Percentiles rank a stretch among this genome's conserved stretches.
phyloP scores from a whole-genome alignment of 2,888 invertebrate species.

The Calameuta filiformis region DNA sequence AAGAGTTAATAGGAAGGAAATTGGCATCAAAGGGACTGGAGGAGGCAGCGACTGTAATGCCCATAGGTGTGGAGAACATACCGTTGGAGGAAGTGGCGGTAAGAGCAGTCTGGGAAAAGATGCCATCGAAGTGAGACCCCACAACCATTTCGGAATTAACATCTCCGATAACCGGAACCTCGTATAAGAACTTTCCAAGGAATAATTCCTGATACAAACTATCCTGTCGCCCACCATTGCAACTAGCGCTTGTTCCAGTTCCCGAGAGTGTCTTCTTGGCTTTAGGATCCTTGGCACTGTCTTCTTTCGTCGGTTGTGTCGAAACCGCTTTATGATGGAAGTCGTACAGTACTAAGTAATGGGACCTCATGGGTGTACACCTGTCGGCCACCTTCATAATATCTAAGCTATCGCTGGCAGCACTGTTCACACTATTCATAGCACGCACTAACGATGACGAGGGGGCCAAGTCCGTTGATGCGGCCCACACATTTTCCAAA shows the following conservation, averaged over 20 bases:
- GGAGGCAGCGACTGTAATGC: slow-evolving; percentile 40
- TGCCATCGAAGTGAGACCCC: slow-evolving; percentile 53
- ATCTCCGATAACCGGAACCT: slow-evolving; percentile 63
- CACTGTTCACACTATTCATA: slow-evolving; percentile 83
- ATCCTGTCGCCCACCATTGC: slow-evolving; percentile 62
- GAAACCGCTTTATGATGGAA: slow-evolving; percentile 73
- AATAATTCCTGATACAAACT: slow-evolving; percentile 62
- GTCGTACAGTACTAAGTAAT: slow-evolving; percentile 76
- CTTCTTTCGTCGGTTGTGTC: slow-evolving; percentile 64
- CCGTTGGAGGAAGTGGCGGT: slow-evolving; percentile 59
- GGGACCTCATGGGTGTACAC: slow-evolving; percentile 52
- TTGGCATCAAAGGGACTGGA: slow-evolving; percentile 55
- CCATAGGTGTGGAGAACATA: slow-evolving; percentile 45
- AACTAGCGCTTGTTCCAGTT: slow-evolving; percentile 70
- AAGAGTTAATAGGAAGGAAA: slow-evolving; percentile 54
- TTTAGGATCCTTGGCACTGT: slow-evolving; percentile 65
- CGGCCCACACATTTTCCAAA: slow-evolving; percentile 61
- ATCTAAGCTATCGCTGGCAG: slow-evolving; percentile 64
- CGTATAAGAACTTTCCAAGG: slow-evolving; percentile 60
- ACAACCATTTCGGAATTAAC: slow-evolving; percentile 60
- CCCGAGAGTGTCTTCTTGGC: slow-evolving; percentile 64
- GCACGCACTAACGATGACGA: slow-evolving; percentile 72
- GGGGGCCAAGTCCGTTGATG: slow-evolving; percentile 56
- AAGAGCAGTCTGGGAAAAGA: slow-evolving; percentile 45
- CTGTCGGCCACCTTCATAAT: slow-evolving; percentile 67